phyloP scores from a whole-genome alignment of 2,888 invertebrate genomes.

The Microchrysa polita region DNA sequence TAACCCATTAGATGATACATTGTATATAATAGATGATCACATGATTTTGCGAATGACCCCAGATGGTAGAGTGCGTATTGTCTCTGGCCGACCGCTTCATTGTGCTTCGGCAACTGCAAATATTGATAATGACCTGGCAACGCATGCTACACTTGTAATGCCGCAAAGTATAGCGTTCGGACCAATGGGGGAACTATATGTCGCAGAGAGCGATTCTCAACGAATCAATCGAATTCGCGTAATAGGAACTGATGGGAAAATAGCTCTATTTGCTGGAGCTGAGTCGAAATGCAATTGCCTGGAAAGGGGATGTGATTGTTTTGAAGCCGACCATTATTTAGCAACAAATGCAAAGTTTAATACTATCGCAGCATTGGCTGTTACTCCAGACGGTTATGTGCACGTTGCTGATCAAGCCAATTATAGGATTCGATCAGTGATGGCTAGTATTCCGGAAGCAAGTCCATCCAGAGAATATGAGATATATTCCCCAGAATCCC shows the following conservation, averaged over 20 bases:
- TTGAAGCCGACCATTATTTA: conserved; percentile 88
- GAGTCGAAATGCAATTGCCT: conserved; percentile 94
- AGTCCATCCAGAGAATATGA: conserved; percentile 88
- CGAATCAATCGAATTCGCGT: conserved; percentile 90
- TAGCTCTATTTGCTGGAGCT: conserved; percentile 92
- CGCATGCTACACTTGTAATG: conserved; percentile 90
- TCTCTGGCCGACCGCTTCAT: conserved; percentile 92
- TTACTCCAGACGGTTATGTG: conserved; percentile 92
- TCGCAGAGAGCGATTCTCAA: conserved; percentile 96
- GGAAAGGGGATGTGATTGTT: conserved; percentile 91
- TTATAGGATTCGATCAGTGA: conserved; percentile 86
- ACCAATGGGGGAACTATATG: conserved; percentile 89
- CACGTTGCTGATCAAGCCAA: conserved; percentile 96
- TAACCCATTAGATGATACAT: conserved; percentile 91
- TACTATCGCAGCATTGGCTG: conserved; percentile 90
- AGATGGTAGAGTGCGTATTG: conserved; percentile 89
- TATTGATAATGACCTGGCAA: conserved; percentile 83
- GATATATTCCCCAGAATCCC: conserved; percentile 93
- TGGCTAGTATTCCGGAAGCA: conserved; percentile 89
- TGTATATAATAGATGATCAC: conserved; percentile 96
- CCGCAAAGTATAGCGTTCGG: conserved; percentile 95
- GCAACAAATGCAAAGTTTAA: conserved; percentile 95
- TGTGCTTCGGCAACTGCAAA: conserved; percentile 85
- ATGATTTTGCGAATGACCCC: conserved; percentile 92
- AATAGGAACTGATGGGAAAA: conserved; percentile 93